A percentile compares a stretch with the other conserved stretches of the same genome.
Evolutionary conservation across 2,888 invertebrate genomes (phyloP).

Genomic region (Paralinhomoeus sp.): DNA sequence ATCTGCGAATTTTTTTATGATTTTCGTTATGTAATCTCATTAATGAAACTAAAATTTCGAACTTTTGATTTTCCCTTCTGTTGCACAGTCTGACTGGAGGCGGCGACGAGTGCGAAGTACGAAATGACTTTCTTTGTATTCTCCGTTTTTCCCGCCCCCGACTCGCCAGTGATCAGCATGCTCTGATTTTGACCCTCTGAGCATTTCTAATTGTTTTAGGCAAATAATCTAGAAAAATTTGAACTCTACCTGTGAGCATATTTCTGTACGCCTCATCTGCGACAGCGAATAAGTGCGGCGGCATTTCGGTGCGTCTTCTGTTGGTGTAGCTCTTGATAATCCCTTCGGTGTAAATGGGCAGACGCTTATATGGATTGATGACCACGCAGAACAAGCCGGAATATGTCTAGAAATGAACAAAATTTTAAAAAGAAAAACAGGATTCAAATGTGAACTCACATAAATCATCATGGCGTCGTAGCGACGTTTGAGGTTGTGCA

Average conservation of each 20-base stretch:
- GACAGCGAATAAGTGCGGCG: slow-evolving; percentile 96
- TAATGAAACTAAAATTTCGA: too few relatives aligned
- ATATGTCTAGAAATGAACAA: background rate
- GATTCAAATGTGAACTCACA: slow-evolving; percentile 42
- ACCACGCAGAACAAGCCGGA: slow-evolving; percentile 2
- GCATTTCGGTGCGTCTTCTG: slow-evolving; percentile 95
- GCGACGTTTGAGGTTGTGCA: slow-evolving; percentile 92
- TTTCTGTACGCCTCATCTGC: slow-evolving; percentile 97
- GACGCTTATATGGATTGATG: slow-evolving; percentile 2
- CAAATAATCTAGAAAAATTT: background rate
- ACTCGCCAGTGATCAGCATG: slow-evolving; percentile 97
- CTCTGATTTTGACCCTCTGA: slow-evolving; percentile 92
- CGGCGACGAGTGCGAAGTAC: slow-evolving; percentile 60
- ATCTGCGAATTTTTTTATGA: too few relatives aligned
- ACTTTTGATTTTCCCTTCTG: background rate
- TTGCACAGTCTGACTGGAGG: too few relatives aligned
- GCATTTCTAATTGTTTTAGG: slow-evolving; percentile 10
- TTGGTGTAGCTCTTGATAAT: slow-evolving; percentile 55
- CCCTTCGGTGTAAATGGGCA: slow-evolving; percentile 1
- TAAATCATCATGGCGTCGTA: slow-evolving; percentile 89
- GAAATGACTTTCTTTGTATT: slow-evolving; percentile 99
- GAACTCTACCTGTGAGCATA: slow-evolving; percentile 68
- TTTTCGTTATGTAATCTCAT: too few relatives aligned
- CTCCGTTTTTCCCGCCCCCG: slow-evolving; percentile 98
- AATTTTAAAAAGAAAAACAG: background rate